phyloP scores from a whole-genome alignment of 2,888 invertebrate species.

The Zonitis immaculata region DNA sequence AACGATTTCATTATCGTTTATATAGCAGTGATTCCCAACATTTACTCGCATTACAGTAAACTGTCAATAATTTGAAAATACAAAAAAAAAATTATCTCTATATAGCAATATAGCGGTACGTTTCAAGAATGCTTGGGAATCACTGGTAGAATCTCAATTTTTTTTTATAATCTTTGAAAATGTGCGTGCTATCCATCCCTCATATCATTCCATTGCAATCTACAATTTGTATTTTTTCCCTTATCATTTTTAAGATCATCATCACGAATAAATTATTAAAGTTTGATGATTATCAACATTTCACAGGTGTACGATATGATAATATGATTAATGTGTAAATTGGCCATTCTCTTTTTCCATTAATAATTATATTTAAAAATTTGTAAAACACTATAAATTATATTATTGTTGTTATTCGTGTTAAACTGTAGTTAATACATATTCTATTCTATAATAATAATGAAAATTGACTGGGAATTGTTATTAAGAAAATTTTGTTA shows the following conservation, averaged over 20 bases:
- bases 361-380: conserved; percentile 22
- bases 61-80: too few species aligned
- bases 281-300: conserved; percentile 19
- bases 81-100: too few species aligned
- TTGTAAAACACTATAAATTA: conserved; percentile 22
- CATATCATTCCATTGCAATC: too few species aligned
- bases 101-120: too few species aligned
- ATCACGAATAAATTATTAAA: neutral
- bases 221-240: neutral
- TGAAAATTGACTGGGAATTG: conserved; percentile 11
- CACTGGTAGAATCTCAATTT: too few species aligned
- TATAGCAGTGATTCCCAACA: too few species aligned
- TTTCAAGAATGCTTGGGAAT: too few species aligned
- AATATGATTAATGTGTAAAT: conserved; percentile 24
- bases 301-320: conserved; percentile 19
- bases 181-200: too few species aligned
- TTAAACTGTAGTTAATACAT: conserved; percentile 15
- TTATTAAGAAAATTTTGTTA: conserved; percentile 20
- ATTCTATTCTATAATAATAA: too few species aligned
- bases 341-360: conserved; percentile 11
- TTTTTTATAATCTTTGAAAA: too few species aligned
- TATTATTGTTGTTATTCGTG: conserved; percentile 21
- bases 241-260: neutral
- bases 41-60: too few species aligned
- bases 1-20: neutral